These are phyloP conservation scores for Ianthella basta DNA, from an alignment of 37 sponge, comb jelly and placozoan species.

Conservation along the genomic window DNA sequence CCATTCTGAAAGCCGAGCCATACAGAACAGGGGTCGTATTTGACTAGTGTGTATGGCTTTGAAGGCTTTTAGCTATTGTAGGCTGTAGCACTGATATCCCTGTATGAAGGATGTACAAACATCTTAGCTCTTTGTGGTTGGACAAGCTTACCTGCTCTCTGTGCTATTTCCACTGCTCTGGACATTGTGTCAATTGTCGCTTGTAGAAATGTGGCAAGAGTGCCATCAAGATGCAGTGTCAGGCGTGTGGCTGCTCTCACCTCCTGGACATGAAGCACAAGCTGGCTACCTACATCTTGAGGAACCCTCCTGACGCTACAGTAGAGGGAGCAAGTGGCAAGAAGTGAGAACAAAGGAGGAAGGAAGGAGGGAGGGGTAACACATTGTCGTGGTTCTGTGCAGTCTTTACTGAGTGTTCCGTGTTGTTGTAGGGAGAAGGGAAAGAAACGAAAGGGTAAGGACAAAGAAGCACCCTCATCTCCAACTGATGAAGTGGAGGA, in stretches of 20 bases:
- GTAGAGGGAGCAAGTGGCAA: constrained; percentile 54
- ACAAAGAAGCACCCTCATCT: constrained; percentile 41
- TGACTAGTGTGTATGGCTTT: too few species aligned
- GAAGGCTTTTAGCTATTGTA: too few species aligned
- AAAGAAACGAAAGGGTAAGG: constrained; percentile 56
- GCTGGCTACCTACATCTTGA: constrained; percentile 90
- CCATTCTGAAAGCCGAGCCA: too few species aligned
- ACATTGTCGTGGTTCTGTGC: neutral
- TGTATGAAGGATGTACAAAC: too few species aligned
- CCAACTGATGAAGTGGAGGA: neutral
- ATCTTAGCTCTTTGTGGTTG: too few species aligned
- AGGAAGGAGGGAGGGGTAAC: neutral
- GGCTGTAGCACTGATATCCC: too few species aligned
- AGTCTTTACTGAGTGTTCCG: neutral
- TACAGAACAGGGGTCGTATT: too few species aligned
- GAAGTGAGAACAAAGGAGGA: constrained; percentile 44
- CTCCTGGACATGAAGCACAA: constrained; percentile 80
- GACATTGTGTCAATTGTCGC: too few species aligned
- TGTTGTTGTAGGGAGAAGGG: constrained; percentile 17
- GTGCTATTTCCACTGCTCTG: too few species aligned
- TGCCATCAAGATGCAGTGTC: constrained; percentile 77
- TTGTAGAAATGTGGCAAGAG: constrained; percentile 56
- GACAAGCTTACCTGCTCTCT: too few species aligned
- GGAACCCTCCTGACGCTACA: constrained; percentile 80
- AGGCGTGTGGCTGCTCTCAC: constrained; percentile 90